These are phyloP conservation scores for Phymatocera aterrima DNA, from an alignment of 2,888 invertebrate genomes.

Conservation along the genomic window DNA sequence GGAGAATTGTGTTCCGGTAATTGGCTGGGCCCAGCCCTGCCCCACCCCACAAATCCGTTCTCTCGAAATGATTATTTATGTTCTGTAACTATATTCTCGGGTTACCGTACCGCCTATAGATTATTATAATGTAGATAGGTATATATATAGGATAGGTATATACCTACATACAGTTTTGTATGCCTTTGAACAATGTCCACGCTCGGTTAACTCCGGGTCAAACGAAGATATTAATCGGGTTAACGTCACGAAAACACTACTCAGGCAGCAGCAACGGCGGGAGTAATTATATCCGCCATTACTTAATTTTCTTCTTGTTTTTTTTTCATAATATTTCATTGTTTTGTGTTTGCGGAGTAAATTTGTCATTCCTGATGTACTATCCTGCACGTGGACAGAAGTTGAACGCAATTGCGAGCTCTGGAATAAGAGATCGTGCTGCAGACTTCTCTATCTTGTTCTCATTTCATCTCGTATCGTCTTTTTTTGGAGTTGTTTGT, in stretches of 20 bases:
- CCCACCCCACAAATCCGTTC: constrained; percentile 22
- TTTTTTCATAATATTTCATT: neutral
- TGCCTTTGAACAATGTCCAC: constrained; percentile 33
- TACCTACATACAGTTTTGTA: neutral
- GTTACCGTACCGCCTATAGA: neutral
- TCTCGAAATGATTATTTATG: constrained; percentile 39
- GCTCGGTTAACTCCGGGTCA: constrained; percentile 22
- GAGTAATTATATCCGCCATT: neutral
- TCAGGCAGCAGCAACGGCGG: no score
- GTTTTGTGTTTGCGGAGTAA: neutral
- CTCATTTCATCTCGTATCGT: no score
- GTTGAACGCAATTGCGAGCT: no score
- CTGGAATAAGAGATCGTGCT: no score
- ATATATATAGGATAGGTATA: no score
- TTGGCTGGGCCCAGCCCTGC: constrained; percentile 22
- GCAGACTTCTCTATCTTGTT: no score
- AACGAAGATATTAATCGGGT: constrained; percentile 32
- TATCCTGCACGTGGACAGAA: no score
- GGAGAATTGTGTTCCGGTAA: constrained; percentile 26
- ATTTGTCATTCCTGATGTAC: no score
- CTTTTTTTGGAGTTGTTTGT: neutral
- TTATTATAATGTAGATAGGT: no score
- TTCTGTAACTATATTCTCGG: neutral
- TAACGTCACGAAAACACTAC: neutral
- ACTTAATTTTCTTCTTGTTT: neutral